Evolutionary conservation across 2,113 vertebrate genomes (phyloP).

Genomic region (Tylochromis polylepis): DNA sequence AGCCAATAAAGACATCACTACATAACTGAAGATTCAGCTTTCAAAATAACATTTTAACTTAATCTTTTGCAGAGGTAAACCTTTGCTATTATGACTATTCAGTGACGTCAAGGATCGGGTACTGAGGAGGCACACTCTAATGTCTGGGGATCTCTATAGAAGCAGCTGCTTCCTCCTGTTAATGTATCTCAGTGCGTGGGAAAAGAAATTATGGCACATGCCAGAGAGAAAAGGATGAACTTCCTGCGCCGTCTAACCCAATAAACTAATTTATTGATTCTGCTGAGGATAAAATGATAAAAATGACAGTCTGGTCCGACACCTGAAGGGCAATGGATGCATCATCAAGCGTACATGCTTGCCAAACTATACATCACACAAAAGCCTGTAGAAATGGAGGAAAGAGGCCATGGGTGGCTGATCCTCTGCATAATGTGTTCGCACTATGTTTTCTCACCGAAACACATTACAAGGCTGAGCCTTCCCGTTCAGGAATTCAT

Average conservation of each 20-base stretch:
- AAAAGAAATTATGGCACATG: not conserved
- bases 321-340: slow-evolving; percentile 52
- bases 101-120: not conserved
- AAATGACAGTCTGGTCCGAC: slow-evolving; percentile 29
- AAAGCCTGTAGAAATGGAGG: not conserved
- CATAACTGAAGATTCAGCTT: not conserved
- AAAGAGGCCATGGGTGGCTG: not conserved
- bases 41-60: not conserved
- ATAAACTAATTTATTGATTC: slow-evolving; percentile 42
- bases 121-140: not conserved
- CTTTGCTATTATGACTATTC: not conserved
- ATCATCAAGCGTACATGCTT: not conserved
- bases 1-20: not conserved
- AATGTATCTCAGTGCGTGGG: not conserved
- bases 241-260: slow-evolving; percentile 6
- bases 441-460: slow-evolving; percentile 24
- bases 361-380: slow-evolving; percentile 36
- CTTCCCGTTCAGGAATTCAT: slow-evolving; percentile 24
- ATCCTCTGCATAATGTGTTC: slow-evolving; percentile 31
- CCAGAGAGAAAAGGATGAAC: slow-evolving; percentile 29
- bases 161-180: not conserved
- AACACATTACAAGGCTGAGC: slow-evolving; percentile 19
- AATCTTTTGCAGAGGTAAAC: not conserved
- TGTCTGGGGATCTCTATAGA: not conserved
- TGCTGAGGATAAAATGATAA: slow-evolving; percentile 39